Base-by-base conservation (phyloP, 2,113 vertebrate genomes). In the Physeter macrocephalus region DNA sequence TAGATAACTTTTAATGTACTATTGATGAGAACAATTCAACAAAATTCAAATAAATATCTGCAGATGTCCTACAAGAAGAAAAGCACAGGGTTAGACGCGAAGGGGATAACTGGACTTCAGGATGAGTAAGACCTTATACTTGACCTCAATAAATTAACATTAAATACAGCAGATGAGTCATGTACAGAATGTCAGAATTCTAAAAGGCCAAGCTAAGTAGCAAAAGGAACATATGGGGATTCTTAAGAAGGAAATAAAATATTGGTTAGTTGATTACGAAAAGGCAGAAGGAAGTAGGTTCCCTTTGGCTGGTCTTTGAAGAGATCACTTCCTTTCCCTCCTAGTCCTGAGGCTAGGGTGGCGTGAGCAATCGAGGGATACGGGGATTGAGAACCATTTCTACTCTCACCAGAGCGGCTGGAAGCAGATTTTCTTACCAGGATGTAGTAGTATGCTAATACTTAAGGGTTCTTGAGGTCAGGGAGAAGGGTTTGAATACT, bases 131-230 rank as follows among this genome's bases (percentile, higher is more conserved):
- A 86, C 61, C 71, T 46, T 49, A 39, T 62, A 93, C 94, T 89
- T 97, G 92, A 95, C 95, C 96, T 96, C 34, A 41, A 69, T 83
- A 96, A 96, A 92, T 93, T 89, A 92, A 92, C 92, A 93, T 95
- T 95, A 93, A 94, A 72, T 92, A 72, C 83, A 96, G 72, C 61
- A 34, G 46, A 81, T 95, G 95, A 97, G 77, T 95, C 97, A 93
- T 34, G 36, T n/a, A 46, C 23, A 66, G 89, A 93, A 93, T 36
- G 9, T 62, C 72, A 78, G 67, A 93, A 71, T 86, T 57, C 5
- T 23, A 80, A 93, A 95, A 95, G 82, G 80, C 87, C 87, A 90
- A 94, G 89, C 52, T 82, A 66, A 92, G 67, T n/a, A 61, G 46
- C 61, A 43, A 52, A 93, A 89, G 31, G 77, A 94, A 87, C 36